A percentile compares a stretch with the other conserved stretches of the same genome.
Evolutionary conservation across 2,113 vertebrate species (phyloP).

Genomic region (Maylandia zebra): DNA sequence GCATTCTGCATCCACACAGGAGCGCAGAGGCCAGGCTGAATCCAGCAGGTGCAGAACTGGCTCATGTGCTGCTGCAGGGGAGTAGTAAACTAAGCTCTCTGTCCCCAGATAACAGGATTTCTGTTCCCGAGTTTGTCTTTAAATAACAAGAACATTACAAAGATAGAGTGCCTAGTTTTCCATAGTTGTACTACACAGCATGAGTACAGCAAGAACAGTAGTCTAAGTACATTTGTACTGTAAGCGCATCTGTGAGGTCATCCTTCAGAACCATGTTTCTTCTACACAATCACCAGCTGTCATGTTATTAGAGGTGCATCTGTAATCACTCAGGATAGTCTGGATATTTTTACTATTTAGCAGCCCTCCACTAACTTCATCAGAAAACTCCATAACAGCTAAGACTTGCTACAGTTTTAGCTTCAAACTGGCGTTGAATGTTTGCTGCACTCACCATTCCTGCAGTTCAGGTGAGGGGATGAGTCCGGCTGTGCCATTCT

Average conservation of each 20-base stretch:
- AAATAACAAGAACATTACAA: not conserved
- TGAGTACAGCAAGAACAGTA: not conserved
- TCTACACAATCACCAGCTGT: not conserved
- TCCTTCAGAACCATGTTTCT: not conserved
- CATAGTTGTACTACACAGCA: not conserved
- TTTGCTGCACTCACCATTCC: slow-evolving; percentile 81
- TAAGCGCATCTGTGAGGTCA: not conserved
- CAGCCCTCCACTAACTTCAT: accelerated
- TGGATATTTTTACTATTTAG: not conserved
- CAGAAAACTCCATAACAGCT: not conserved
- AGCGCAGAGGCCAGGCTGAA: not conserved
- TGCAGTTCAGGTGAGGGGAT: slow-evolving; percentile 98
- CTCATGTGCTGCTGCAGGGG: not conserved
- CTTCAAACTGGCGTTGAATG: not conserved
- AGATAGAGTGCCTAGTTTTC: not conserved
- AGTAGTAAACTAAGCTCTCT: not conserved
- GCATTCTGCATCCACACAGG: not conserved
- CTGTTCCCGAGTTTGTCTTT: not conserved
- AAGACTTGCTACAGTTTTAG: not conserved
- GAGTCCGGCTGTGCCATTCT: slow-evolving; percentile 95
- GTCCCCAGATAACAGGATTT: not conserved
- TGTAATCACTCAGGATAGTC: not conserved
- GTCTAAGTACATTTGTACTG: not conserved
- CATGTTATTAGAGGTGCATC: not conserved
- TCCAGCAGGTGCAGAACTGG: not conserved